Percentiles rank a stretch among this genome's conserved stretches.
Conservation (phyloP, 2,888 invertebrate genomes). For the Trichogramma evanescens region DNA sequence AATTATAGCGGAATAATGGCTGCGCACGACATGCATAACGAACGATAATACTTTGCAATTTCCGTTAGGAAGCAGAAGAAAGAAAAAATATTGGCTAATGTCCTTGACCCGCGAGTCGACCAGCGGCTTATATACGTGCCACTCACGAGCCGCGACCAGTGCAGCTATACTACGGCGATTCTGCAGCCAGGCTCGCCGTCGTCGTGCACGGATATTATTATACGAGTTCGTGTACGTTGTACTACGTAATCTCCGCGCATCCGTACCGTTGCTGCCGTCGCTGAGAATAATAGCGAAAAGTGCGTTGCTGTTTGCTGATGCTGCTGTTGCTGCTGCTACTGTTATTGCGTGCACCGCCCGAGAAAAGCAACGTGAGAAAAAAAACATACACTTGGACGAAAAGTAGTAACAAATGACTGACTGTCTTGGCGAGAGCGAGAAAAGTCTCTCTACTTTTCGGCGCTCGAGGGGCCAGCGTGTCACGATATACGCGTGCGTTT, state of each 20-base stretch:
- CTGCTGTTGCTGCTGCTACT: too few species aligned
- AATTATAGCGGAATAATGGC: background rate
- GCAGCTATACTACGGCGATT: too few species aligned
- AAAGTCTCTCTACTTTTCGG: background rate
- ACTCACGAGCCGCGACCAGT: too few species aligned
- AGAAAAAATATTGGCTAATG: slow-evolving; percentile 17
- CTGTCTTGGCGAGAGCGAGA: too few species aligned
- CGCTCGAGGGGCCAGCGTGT: background rate
- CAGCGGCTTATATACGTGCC: background rate
- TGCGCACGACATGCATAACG: background rate
- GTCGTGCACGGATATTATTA: too few species aligned
- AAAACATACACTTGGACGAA: too few species aligned
- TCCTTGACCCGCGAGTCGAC: slow-evolving; percentile 15
- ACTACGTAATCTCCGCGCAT: background rate
- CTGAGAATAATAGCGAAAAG: slow-evolving; percentile 15
- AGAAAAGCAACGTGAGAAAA: background rate
- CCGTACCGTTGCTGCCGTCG: background rate
- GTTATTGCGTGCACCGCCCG: background rate
- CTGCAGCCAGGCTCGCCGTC: too few species aligned
- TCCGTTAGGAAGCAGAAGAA: slow-evolving; percentile 19
- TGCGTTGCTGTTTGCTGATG: background rate
- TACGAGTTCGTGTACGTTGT: too few species aligned
- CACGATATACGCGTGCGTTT: background rate
- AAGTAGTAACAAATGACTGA: too few species aligned
- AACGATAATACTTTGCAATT: slow-evolving; percentile 8